Conservation (phyloP, 2,888 invertebrate genomes). For the Callyntrura guangdongensis region DNA sequence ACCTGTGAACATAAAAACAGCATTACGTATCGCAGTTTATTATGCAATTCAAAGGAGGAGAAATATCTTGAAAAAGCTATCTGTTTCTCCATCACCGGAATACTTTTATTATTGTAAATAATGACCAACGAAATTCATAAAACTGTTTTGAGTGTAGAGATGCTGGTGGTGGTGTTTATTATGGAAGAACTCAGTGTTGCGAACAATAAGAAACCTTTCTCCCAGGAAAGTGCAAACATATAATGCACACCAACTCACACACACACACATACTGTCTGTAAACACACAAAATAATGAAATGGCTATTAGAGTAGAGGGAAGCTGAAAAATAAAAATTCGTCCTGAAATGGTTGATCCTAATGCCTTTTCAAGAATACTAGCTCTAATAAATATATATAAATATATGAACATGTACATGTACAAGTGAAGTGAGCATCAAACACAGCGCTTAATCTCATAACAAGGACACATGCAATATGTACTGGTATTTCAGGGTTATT, state of each 20-base stretch:
- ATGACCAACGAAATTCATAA: constrained; percentile 42
- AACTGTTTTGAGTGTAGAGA: neutral
- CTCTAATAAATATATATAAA: neutral
- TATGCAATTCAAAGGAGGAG: constrained; percentile 41
- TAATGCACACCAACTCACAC: neutral
- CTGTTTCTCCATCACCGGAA: constrained; percentile 43
- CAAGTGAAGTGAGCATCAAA: neutral
- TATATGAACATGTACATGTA: neutral
- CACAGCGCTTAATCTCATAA: neutral
- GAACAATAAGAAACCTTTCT: neutral
- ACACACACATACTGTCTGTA: constrained; percentile 3
- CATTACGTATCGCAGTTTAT: constrained; percentile 48
- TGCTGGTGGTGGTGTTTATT: neutral
- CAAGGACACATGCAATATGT: neutral
- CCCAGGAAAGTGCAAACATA: neutral
- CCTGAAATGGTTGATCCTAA: neutral
- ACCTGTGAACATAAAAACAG: constrained; percentile 41
- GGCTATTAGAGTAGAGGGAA: constrained; percentile 23
- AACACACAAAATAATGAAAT: constrained; percentile 30
- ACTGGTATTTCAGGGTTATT: neutral
- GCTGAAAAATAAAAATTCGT: constrained; percentile 9
- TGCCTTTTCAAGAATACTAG: neutral
- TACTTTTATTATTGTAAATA: constrained; percentile 54
- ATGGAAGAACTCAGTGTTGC: constrained; percentile 12
- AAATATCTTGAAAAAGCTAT: constrained; percentile 42